Base-by-base conservation (phyloP, 2,797 vertebrate genomes). In the Argya squamiceps region DNA sequence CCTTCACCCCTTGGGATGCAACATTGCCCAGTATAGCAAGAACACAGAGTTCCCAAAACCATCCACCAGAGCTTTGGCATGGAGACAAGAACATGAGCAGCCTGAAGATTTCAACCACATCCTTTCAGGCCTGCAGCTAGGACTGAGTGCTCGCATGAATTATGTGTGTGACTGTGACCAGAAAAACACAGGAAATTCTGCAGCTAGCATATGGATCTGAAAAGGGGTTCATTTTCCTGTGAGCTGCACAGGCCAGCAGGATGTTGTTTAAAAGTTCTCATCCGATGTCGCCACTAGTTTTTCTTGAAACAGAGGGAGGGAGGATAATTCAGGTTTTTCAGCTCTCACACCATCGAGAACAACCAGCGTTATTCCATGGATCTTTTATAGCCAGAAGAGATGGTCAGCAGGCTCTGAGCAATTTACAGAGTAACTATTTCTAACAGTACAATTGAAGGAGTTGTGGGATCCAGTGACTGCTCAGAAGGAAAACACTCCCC, bases 91-190 rank as follows among this genome's bases (percentile, higher is more conserved):
- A 96, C 88, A 96, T 2, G 10, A 93, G 59, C 82, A 94, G 96
- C 55, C 91, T 82, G 77, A 96, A 91, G 70, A 84, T 88, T 92
- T 92, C 96, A 95, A 94, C 96, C 96, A 96, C 96, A 96, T 94
- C 94, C 95, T 96, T 86, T 92, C 84, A 85, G 88, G 77, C 95
- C 68, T 17, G 1, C 89, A 89, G 67, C 83, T 93, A 79, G 65
- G 32, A 36, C 73, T 70, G 70, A 92, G 64, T 5, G 6, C 65
- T 95, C 2, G 0, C 65, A 89, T 91, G 91, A 95, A 84, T 89
- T 96, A 95, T 91, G 89, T 78, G 74, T 93, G 76, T 56, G 67
- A 96, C 92, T 93, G 78, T 69, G 74, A 90, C 83, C 74, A 94
- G 73, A 92, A 96, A 94, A 96, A 90, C 85, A 84, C 94, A 96